Evolutionary conservation across 2,113 vertebrate genomes (phyloP).

Genomic region (Erythrocercus mccallii): DNA sequence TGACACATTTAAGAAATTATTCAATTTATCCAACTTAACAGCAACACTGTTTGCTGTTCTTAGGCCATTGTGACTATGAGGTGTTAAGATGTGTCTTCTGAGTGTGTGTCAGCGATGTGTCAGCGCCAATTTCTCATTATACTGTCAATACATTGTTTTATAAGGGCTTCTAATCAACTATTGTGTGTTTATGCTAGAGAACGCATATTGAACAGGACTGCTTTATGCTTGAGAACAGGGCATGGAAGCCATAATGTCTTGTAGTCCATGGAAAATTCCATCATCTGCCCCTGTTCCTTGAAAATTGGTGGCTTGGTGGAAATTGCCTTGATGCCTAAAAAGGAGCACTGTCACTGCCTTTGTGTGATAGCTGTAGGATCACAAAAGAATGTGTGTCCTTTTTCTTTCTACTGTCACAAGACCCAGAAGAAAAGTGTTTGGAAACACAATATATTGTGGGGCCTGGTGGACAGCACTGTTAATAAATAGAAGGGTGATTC

Average conservation of each 20-base stretch:
- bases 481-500: not conserved
- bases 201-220: not conserved
- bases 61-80: not conserved
- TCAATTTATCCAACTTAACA: not conserved
- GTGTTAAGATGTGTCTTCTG: not conserved
- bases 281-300: not conserved
- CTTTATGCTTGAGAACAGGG: not conserved
- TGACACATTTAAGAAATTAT: not conserved
- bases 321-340: not conserved
- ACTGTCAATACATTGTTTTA: not conserved
- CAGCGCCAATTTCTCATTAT: no score
- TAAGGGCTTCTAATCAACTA: not conserved
- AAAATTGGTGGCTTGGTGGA: not conserved
- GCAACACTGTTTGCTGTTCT: not conserved
- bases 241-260: no score
- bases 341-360: not conserved
- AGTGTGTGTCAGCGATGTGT: no score
- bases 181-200: not conserved
- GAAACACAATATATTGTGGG: not conserved
- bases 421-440: not conserved
- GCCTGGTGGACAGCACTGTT: not conserved
- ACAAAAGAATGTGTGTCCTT: not conserved
- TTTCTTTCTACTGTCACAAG: not conserved
- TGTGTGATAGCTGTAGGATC: not conserved
- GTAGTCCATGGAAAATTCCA: not conserved